Base-by-base conservation (phyloP, 2,113 vertebrate genomes). In the Odontesthes bonariensis region DNA sequence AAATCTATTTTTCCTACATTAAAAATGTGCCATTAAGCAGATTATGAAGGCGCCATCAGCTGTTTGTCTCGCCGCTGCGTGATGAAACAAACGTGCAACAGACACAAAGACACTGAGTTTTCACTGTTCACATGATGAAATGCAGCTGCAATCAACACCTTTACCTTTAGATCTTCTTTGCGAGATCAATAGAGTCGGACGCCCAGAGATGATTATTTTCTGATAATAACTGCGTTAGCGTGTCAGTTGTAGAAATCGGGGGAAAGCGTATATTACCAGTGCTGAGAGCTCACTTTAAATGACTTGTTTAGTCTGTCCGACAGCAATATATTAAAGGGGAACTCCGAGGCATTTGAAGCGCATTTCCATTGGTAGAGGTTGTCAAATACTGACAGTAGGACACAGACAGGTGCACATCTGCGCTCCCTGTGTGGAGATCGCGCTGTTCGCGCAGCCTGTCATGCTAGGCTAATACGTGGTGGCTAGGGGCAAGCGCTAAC, bases 21-120 rank as follows among this genome's bases (percentile, higher is more conserved):
- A n/a, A n/a, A n/a, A n/a, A n/a, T n/a, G n/a, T n/a, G n/a, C n/a
- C n/a, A 42, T 51, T 47, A 51, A 44, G 12, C 42, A 22, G 56
- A 14, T 47, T 4, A 63, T 73, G 17, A 49, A 61, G 5, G 35
- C 38, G 12, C 6, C 73, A 16, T 31, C n/a, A 6, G 0, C 52
- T 51, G 47, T 22, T 3, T 33, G 66, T 62, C 64, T 69, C 53
- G 40, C 52, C 7, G 32, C 6, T 46, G n/a, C 38, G 52, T 87
- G 78, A 84, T 81, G 68, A 79, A 78, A 88, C 57, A 7, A 47
- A 63, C 53, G 32, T n/a, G 72, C 66, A 80, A 79, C 9, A 0
- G 27, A 70, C 53, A 51, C 46, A 67, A 22, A 73, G 63, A 53
- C 66, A 52, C 5, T 13, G n/a, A 60, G 22, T 11, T 16, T 35